Percentiles rank a stretch among this genome's conserved stretches.
Evolutionary conservation across 2,797 vertebrate genomes (phyloP).

Genomic region (Columba guinea): DNA sequence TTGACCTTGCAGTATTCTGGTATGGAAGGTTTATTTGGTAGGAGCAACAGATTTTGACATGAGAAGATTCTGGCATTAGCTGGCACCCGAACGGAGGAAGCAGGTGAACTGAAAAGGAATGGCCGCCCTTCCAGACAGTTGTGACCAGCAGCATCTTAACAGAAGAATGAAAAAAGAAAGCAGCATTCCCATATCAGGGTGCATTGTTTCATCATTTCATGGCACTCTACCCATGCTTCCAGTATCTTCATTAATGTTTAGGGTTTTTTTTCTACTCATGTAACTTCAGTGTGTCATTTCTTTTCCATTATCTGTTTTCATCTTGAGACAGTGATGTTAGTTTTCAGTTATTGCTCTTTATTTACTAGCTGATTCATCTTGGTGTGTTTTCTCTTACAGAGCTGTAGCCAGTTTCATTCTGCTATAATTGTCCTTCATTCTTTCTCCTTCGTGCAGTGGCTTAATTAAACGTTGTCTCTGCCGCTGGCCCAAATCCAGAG

Average conservation of each 20-base stretch:
- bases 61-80: background rate
- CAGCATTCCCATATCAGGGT: background rate
- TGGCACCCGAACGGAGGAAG: background rate
- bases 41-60: background rate
- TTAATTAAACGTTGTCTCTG: slow-evolving; percentile 50
- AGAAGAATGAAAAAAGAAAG: background rate
- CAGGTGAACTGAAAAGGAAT: background rate
- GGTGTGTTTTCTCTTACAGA: background rate
- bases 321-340: background rate
- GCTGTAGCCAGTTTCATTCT: background rate
- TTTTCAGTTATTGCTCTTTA: slow-evolving; percentile 15
- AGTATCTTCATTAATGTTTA: background rate
- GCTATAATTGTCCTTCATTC: slow-evolving; percentile 16
- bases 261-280: background rate
- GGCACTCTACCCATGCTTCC: background rate
- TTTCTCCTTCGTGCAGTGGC: background rate
- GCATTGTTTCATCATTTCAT: background rate
- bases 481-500: slow-evolving; percentile 18
- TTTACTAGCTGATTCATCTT: slow-evolving; percentile 54
- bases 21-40: background rate
- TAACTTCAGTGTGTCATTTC: background rate
- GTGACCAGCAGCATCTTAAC: background rate
- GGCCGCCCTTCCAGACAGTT: background rate
- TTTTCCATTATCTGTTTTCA: background rate
- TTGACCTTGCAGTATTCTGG: background rate